These are phyloP conservation scores for Platyura marginata DNA, from an alignment of 1,140 invertebrate species.

Conservation along the genomic window DNA sequence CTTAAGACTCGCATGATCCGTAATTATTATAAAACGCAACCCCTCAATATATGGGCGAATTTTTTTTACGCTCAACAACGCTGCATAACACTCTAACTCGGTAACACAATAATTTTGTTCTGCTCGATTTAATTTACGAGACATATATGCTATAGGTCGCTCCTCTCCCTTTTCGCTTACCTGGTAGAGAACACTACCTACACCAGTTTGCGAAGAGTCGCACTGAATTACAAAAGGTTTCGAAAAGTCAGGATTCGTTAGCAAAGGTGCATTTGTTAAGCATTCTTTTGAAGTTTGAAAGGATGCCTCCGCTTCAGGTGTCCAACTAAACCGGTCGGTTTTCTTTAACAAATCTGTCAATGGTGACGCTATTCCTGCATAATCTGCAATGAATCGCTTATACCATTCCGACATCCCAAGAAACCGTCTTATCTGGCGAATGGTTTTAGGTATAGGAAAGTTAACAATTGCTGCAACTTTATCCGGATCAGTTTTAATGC, in stretches of 20 bases:
- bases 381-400: conserved; percentile 18
- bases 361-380: conserved; percentile 12
- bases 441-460: conserved; percentile 9
- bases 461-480: conserved; percentile 8
- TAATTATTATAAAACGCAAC: conserved; percentile 22
- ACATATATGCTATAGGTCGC: not conserved
- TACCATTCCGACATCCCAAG: conserved; percentile 18
- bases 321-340: conserved; percentile 7
- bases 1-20: conserved; percentile 27
- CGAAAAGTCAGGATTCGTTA: conserved; percentile 7
- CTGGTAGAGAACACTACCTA: conserved; percentile 8
- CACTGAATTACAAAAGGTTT: conserved; percentile 7
- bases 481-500: conserved; percentile 4
- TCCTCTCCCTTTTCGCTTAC: no score
- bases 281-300: not conserved
- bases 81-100: conserved; percentile 27
- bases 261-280: conserved; percentile 5
- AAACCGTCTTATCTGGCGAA: conserved; percentile 6
- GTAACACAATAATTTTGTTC: conserved; percentile 2
- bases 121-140: not conserved
- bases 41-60: conserved; percentile 25
- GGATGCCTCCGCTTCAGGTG: not conserved
- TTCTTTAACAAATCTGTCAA: conserved; percentile 11
- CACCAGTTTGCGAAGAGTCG: conserved; percentile 8
- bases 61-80: conserved; percentile 24